Conservation (phyloP, 2,113 vertebrate genomes). For the Empidonax alnorum region DNA sequence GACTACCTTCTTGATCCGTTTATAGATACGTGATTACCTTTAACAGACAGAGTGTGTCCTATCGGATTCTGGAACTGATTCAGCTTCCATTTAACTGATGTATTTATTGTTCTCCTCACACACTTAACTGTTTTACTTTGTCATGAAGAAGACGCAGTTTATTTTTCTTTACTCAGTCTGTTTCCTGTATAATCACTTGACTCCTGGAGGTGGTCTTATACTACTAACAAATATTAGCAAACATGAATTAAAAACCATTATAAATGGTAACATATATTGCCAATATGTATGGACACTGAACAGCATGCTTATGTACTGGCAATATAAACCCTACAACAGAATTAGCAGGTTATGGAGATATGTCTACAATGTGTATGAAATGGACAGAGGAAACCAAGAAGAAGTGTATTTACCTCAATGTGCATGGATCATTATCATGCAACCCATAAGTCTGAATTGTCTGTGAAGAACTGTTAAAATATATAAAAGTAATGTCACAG, state of each 20-base stretch:
- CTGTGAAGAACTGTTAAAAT: neutral
- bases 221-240: neutral
- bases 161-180: neutral
- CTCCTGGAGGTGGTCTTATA: neutral
- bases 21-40: neutral
- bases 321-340: neutral
- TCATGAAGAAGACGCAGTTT: neutral
- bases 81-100: neutral
- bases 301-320: neutral
- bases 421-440: neutral
- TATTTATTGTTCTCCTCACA: neutral
- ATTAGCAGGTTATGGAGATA: neutral
- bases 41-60: neutral
- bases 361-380: neutral
- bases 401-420: neutral
- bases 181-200: neutral
- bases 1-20: neutral
- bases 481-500: neutral
- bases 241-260: neutral
- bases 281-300: neutral
- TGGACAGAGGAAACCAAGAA: neutral
- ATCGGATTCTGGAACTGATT: neutral
- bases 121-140: neutral
- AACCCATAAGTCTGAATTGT: neutral
- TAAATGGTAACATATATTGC: neutral